Percentiles rank a stretch among this genome's conserved stretches.
Conservation (phyloP, 2,888 invertebrate genomes). For the Clunio marinus region DNA sequence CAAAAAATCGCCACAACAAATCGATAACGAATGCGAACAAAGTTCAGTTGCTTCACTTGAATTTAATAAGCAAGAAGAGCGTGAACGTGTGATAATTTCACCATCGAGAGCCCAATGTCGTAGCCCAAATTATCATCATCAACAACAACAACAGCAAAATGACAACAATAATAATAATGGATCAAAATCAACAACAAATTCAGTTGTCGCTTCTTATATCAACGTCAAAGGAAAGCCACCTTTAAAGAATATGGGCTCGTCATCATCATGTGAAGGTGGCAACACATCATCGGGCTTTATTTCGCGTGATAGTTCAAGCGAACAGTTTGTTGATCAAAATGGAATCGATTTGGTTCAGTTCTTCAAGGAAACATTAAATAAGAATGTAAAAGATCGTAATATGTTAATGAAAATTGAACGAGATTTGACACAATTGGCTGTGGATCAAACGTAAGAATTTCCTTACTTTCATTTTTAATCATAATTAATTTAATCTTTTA, state of each 20-base stretch:
- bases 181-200: constrained; percentile 5
- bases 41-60: background rate
- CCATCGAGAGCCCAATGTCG: constrained; percentile 28
- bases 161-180: constrained; percentile 35
- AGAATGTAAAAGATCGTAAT: constrained; percentile 81
- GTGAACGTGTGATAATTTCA: constrained; percentile 39
- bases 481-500: no score
- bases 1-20: background rate
- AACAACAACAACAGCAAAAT: no score
- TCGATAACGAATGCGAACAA: background rate
- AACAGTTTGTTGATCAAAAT: constrained; percentile 66
- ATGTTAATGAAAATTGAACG: constrained; percentile 83
- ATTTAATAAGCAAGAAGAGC: constrained; percentile 21
- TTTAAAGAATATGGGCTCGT: constrained; percentile 50
- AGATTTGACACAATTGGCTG: constrained; percentile 77
- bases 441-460: constrained; percentile 67
- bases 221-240: constrained; percentile 46
- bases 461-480: constrained; percentile 7
- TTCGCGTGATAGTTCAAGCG: constrained; percentile 68
- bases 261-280: constrained; percentile 53
- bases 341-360: constrained; percentile 82
- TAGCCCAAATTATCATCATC: constrained; percentile 35
- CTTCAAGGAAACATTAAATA: constrained; percentile 84
- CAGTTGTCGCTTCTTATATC: constrained; percentile 2
- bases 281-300: constrained; percentile 56